A percentile compares a stretch with the other conserved stretches of the same genome.
Conservation (phyloP, 2,797 vertebrate genomes). For the Gastrophryne carolinensis region DNA sequence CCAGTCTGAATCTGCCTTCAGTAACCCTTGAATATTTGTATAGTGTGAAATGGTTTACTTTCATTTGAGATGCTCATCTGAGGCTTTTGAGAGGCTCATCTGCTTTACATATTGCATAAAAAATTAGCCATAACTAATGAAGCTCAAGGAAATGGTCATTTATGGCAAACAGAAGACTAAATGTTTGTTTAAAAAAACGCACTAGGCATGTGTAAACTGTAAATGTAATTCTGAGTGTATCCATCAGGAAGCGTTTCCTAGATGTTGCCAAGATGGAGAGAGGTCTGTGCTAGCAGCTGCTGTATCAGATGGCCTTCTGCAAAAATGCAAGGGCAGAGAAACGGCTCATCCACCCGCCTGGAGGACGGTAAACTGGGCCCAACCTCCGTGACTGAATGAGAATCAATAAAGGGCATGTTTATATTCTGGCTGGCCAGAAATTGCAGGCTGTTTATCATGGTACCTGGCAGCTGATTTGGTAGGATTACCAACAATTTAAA, state of each 20-base stretch:
- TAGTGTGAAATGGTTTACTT: too few species aligned
- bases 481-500: too few species aligned
- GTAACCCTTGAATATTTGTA: too few species aligned
- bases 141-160: slow-evolving; percentile 7
- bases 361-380: neutral
- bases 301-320: slow-evolving; percentile 48
- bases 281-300: slow-evolving; percentile 41
- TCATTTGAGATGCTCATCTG: too few species aligned
- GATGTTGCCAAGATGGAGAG: slow-evolving; percentile 19
- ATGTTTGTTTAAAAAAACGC: slow-evolving; percentile 1
- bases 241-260: slow-evolving; percentile 36
- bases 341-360: neutral
- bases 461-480: too few species aligned
- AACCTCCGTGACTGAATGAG: neutral
- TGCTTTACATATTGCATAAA: too few species aligned
- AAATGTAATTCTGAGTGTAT: slow-evolving; percentile 23
- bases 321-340: slow-evolving; percentile 45
- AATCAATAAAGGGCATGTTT: too few species aligned
- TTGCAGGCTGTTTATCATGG: too few species aligned
- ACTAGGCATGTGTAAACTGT: slow-evolving; percentile 16
- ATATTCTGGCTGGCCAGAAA: too few species aligned
- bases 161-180: slow-evolving; percentile 11
- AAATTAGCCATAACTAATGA: too few species aligned
- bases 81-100: too few species aligned
- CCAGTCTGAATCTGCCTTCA: too few species aligned